Evolutionary conservation across 2,888 invertebrate genomes (phyloP).

Genomic region (Ophioninae sp.): DNA sequence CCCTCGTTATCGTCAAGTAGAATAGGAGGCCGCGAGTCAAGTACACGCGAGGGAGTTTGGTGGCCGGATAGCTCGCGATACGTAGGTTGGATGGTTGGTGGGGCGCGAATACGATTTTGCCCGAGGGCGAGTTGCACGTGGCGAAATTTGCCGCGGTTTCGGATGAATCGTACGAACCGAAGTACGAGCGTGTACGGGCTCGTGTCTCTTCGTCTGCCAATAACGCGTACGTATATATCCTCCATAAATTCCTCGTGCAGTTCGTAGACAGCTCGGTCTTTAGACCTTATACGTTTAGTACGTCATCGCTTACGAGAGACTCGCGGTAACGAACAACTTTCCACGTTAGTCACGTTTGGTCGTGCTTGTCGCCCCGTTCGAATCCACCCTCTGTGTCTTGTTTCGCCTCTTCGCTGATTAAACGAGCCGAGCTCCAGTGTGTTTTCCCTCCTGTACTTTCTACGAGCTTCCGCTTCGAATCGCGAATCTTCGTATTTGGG

Average conservation of each 20-base stretch:
- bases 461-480: neutral
- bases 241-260: slow-evolving; percentile 17
- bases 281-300: slow-evolving; percentile 24
- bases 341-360: slow-evolving; percentile 52
- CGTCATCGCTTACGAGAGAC: slow-evolving; percentile 14
- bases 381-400: neutral
- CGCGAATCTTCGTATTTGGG: neutral
- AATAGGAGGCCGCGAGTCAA: slow-evolving; percentile 11
- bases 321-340: slow-evolving; percentile 47
- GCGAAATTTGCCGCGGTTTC: slow-evolving; percentile 47
- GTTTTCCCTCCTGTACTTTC: neutral
- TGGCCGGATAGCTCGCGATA: slow-evolving; percentile 3
- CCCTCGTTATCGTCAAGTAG: neutral
- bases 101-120: slow-evolving; percentile 39
- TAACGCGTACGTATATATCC: slow-evolving; percentile 20
- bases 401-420: neutral
- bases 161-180: slow-evolving; percentile 25
- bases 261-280: slow-evolving; percentile 6
- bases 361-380: slow-evolving; percentile 45
- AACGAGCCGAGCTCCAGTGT: neutral
- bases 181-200: neutral
- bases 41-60: slow-evolving; percentile 11
- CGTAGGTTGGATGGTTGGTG: slow-evolving; percentile 20
- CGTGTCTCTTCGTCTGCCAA: neutral
- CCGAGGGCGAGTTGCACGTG: slow-evolving; percentile 52